A percentile compares a stretch with the other conserved stretches of the same genome.
phyloP scores from a whole-genome alignment of 2,113 vertebrate genomes.

The Phaethornis superciliosus region DNA sequence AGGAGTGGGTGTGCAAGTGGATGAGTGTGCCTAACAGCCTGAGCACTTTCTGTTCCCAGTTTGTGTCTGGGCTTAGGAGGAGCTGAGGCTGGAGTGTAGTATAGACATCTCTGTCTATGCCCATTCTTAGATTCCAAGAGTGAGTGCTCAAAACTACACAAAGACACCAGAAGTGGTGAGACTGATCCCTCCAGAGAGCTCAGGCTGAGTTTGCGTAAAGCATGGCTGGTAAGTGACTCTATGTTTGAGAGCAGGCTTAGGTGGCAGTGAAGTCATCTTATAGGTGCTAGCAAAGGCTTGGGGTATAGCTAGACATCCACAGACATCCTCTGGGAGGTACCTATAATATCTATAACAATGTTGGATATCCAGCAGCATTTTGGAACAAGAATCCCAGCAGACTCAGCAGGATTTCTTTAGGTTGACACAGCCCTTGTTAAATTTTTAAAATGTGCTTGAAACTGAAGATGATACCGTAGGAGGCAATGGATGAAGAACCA shows the following conservation, averaged over 20 bases:
- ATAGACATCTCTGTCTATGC: neutral
- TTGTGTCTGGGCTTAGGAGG: neutral
- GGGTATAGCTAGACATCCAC: neutral
- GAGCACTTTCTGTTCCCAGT: neutral
- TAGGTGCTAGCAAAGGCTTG: neutral
- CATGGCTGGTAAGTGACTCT: neutral
- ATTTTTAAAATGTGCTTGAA: neutral
- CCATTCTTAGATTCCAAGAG: neutral
- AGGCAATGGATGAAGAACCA: neutral
- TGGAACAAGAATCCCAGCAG: neutral
- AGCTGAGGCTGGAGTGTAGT: neutral
- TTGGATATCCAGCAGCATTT: neutral
- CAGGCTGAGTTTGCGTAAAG: neutral
- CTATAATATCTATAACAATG: neutral
- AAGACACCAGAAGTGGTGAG: neutral
- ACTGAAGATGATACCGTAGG: neutral
- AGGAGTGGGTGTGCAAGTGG: fast-evolving
- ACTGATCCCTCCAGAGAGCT: neutral
- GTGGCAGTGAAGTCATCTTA: neutral
- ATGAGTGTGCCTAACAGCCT: neutral
- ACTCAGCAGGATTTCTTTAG: neutral
- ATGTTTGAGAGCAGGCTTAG: neutral
- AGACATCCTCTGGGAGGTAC: neutral
- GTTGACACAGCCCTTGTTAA: neutral
- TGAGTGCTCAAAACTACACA: neutral